phyloP scores from a whole-genome alignment of 2,797 vertebrate genomes.

The Leptoclinus maculatus region DNA sequence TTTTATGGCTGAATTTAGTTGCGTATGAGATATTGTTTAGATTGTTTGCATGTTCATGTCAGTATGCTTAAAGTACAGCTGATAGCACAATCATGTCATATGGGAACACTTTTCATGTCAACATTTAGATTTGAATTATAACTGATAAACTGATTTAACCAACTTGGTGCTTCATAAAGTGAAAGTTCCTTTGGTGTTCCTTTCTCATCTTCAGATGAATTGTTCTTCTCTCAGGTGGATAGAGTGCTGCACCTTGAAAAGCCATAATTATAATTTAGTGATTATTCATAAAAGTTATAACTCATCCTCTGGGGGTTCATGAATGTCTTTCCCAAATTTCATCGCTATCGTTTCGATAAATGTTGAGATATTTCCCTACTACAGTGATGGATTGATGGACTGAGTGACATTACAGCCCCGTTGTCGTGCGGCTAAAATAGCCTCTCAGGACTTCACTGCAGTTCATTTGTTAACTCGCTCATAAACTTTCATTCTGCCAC shows the following conservation, averaged over 20 bases:
- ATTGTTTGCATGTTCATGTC: no score
- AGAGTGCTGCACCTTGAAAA: background rate
- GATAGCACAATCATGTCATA: no score
- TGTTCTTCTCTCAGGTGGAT: background rate
- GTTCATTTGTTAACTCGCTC: background rate
- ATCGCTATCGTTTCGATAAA: background rate
- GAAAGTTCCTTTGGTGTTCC: no score
- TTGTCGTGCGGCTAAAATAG: background rate
- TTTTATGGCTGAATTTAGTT: no score
- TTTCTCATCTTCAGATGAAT: background rate
- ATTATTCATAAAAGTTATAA: background rate
- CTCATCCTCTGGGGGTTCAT: background rate
- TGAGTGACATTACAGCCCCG: no score
- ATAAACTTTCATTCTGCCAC: background rate
- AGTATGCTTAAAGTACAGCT: no score
- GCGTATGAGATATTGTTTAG: no score
- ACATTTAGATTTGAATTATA: no score
- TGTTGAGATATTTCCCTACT: background rate
- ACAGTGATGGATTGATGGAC: background rate
- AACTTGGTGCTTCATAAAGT: no score
- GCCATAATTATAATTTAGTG: background rate
- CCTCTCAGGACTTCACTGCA: background rate
- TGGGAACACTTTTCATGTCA: no score
- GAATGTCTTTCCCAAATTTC: background rate
- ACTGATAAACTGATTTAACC: no score